These are phyloP conservation scores for Pavo muticus DNA, from an alignment of 2,113 vertebrate genomes.

Conservation along the genomic window DNA sequence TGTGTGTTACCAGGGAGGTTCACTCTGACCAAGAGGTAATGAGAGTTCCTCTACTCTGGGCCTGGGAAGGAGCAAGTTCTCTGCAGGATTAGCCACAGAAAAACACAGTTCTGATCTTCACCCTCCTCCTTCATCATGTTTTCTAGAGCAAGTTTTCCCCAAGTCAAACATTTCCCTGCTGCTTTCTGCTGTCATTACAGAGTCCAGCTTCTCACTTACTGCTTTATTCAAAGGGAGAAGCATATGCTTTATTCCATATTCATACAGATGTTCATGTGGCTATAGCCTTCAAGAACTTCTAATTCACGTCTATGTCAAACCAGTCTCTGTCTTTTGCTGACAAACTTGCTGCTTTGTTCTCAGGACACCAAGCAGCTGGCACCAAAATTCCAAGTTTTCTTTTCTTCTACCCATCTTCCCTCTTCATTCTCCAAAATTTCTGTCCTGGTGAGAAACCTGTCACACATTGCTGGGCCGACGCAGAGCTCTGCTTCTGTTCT, in stretches of 20 bases:
- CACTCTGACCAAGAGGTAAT: background rate
- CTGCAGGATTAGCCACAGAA: background rate
- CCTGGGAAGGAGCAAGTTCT: background rate
- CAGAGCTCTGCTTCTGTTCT: slow-evolving; percentile 39
- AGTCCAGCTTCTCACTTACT: background rate
- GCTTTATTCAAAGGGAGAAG: background rate
- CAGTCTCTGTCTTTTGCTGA: background rate
- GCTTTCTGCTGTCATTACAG: background rate
- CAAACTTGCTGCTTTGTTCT: background rate
- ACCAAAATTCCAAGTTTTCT: background rate
- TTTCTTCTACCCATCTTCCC: background rate
- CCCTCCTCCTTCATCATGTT: background rate
- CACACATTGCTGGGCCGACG: background rate
- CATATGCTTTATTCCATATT: background rate
- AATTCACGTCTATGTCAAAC: accelerated
- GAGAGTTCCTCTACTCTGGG: background rate
- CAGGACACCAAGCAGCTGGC: background rate
- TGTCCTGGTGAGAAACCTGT: accelerated
- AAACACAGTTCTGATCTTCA: background rate
- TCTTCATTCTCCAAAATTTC: background rate
- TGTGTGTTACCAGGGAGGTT: background rate
- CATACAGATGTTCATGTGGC: background rate
- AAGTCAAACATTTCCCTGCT: background rate
- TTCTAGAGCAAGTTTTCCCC: background rate
- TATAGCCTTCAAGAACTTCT: background rate